These are phyloP conservation scores for Aphelinus certus DNA, from an alignment of 1,140 invertebrate species.

Conservation along the genomic window DNA sequence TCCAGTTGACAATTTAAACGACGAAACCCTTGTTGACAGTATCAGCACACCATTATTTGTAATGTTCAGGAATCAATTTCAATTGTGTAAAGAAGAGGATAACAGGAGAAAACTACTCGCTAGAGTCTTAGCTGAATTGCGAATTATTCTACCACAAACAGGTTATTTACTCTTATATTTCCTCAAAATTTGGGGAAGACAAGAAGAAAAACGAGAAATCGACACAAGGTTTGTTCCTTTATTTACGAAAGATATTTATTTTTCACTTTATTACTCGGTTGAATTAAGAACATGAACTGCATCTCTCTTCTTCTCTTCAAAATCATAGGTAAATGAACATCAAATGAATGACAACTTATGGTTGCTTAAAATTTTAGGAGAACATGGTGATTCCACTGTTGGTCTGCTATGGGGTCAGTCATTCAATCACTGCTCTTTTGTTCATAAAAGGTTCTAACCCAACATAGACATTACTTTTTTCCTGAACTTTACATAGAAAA, in stretches of 20 bases:
- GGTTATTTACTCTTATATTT: constrained; percentile 90
- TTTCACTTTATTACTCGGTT: background rate
- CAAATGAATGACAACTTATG: no score
- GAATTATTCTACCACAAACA: constrained; percentile 74
- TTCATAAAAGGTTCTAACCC: no score
- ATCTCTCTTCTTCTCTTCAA: no score
- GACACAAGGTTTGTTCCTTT: constrained; percentile 59
- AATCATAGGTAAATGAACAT: no score
- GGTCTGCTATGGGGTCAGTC: no score
- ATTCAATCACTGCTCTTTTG: no score
- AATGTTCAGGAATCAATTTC: constrained; percentile 79
- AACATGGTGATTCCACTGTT: no score
- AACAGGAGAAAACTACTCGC: constrained; percentile 78
- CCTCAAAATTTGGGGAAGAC: constrained; percentile 78
- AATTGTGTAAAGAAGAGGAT: constrained; percentile 79
- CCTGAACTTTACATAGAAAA: no score
- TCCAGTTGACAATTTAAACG: constrained; percentile 64
- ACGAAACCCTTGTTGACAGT: constrained; percentile 76
- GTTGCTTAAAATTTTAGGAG: no score
- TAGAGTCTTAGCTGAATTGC: constrained; percentile 80
- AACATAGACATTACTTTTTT: no score
- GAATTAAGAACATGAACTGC: no score
- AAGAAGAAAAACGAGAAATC: constrained; percentile 69
- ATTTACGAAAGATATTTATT: constrained; percentile 2
- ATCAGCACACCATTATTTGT: constrained; percentile 85